Conservation (phyloP, 1,140 invertebrate species). For the Zaprionus africanus region DNA sequence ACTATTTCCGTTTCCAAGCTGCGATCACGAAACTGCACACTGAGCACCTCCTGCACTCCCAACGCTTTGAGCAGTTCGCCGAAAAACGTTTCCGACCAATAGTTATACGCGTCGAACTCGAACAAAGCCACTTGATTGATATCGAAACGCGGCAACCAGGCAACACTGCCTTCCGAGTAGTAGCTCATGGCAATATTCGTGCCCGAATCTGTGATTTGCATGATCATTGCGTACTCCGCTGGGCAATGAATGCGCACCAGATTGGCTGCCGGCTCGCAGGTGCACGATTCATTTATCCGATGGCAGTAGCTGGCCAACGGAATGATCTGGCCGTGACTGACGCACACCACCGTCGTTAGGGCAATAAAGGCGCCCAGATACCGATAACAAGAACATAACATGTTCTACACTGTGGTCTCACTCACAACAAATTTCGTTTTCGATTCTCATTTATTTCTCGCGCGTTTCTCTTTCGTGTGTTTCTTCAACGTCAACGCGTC, state of each 20-base stretch:
- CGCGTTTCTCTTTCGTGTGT: background rate
- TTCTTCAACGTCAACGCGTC: conserved; percentile 37
- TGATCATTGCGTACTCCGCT: conserved; percentile 65
- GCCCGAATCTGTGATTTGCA: conserved; percentile 58
- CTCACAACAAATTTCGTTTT: conserved; percentile 4
- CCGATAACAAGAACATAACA: conserved; percentile 38
- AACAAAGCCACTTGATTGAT: conserved; percentile 51
- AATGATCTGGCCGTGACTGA: conserved; percentile 48
- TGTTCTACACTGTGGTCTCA: conserved; percentile 28
- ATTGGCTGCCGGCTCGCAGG: conserved; percentile 61
- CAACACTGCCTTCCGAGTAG: conserved; percentile 34
- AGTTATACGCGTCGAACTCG: conserved; percentile 68
- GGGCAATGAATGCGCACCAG: conserved; percentile 59
- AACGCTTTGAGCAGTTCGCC: conserved; percentile 42
- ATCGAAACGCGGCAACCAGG: conserved; percentile 59
- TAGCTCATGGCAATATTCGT: conserved; percentile 63
- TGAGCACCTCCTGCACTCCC: conserved; percentile 45
- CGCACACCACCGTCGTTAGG: conserved; percentile 4
- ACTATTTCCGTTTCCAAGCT: conserved; percentile 42
- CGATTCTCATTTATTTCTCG: conserved; percentile 43
- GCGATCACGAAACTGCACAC: conserved; percentile 61
- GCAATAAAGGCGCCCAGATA: conserved; percentile 33
- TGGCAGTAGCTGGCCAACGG: conserved; percentile 62
- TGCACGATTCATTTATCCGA: conserved; percentile 39
- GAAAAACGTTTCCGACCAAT: conserved; percentile 58